phyloP scores from a whole-genome alignment of 1,140 invertebrate species.

The Zophobas atratus region DNA sequence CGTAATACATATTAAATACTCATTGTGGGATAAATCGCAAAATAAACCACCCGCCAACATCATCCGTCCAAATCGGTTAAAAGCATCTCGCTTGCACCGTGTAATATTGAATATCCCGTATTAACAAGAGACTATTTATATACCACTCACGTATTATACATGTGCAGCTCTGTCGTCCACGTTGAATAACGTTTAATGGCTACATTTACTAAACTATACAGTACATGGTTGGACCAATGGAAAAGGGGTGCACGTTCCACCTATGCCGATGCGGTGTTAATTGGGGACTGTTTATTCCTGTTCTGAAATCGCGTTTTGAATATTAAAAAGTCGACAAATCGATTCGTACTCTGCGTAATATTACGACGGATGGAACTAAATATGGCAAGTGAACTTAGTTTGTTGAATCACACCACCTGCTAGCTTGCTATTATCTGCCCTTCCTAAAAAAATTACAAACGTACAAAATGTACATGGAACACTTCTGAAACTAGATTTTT shows the following conservation, averaged over 20 bases:
- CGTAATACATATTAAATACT: background rate
- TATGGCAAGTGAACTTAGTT: too few relatives aligned
- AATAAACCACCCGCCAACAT: conserved; percentile 6
- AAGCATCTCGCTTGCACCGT: conserved; percentile 31
- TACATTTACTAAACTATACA: conserved; percentile 15
- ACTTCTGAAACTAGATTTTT: too few relatives aligned
- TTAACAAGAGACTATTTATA: conserved; percentile 51
- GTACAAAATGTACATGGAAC: too few relatives aligned
- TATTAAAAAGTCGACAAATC: conserved; percentile 53
- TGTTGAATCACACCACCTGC: background rate
- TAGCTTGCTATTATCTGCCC: too few relatives aligned
- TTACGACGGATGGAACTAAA: too few relatives aligned
- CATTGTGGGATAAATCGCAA: background rate
- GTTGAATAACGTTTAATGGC: background rate
- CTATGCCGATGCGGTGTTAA: conserved; percentile 59
- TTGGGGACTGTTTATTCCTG: conserved; percentile 60
- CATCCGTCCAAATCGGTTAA: conserved; percentile 23
- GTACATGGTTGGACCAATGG: conserved; percentile 15
- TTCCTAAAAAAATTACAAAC: too few relatives aligned
- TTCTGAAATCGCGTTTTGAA: conserved; percentile 46
- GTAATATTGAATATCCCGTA: conserved; percentile 33
- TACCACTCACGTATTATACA: conserved; percentile 55
- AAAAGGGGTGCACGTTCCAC: conserved; percentile 46
- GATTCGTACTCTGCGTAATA: conserved; percentile 20
- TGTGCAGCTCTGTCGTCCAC: conserved; percentile 35